Evolutionary conservation across 2,797 vertebrate species (phyloP).

Genomic region (Otolemur crassicaudatus): DNA sequence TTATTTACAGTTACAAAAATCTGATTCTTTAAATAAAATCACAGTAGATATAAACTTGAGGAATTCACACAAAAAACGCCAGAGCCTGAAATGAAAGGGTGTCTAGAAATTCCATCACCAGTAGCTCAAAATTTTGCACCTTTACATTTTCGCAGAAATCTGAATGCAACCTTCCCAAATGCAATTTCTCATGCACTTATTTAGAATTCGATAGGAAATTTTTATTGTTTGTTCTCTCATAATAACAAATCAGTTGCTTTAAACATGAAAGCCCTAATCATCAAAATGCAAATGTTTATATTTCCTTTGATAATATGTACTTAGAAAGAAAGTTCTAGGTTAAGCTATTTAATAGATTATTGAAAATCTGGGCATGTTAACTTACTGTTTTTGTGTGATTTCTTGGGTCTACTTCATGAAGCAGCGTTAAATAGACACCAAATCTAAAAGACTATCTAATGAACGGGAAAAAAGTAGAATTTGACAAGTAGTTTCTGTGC

Average conservation of each 20-base stretch:
- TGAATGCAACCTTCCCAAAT: not conserved
- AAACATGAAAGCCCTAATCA: constrained; percentile 50
- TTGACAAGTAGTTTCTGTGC: not conserved
- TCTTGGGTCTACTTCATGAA: constrained; percentile 50
- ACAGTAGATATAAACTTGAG: not conserved
- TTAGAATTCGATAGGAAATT: not conserved
- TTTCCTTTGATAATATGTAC: constrained; percentile 46
- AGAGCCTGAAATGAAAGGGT: not conserved
- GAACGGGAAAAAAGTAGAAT: constrained; percentile 59
- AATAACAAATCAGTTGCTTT: constrained; percentile 64
- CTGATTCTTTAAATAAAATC: constrained; percentile 29
- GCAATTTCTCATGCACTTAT: not conserved
- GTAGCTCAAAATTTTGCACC: not conserved
- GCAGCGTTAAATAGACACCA: constrained; percentile 23
- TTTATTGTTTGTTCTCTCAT: not conserved
- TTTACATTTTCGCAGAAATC: not conserved
- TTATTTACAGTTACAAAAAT: not conserved
- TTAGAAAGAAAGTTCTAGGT: constrained; percentile 74
- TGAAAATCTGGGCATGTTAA: constrained; percentile 60
- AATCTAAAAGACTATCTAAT: constrained; percentile 66
- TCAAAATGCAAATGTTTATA: constrained; percentile 57
- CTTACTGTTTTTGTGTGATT: constrained; percentile 56
- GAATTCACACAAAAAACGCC: not conserved
- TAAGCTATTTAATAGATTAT: constrained; percentile 64
- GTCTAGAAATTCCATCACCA: constrained; percentile 17